Evolutionary conservation across 2,113 vertebrate genomes (phyloP).

Genomic region (Nicator chloris): DNA sequence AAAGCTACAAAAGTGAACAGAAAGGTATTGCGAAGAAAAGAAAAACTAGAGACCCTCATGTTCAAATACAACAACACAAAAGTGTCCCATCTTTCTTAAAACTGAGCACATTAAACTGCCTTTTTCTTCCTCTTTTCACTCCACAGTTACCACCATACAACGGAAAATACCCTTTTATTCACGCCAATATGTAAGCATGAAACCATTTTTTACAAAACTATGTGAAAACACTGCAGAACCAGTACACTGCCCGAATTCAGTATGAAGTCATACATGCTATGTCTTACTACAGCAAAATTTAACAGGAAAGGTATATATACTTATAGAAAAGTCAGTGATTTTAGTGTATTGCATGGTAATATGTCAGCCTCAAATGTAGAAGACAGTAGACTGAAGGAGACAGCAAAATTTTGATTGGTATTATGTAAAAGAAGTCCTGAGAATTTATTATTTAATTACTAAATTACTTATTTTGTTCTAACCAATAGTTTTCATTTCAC

Average conservation of each 20-base stretch:
- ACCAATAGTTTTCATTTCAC: neutral
- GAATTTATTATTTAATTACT: neutral
- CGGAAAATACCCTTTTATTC: neutral
- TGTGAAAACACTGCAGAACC: neutral
- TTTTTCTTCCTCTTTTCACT: neutral
- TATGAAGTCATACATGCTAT: neutral
- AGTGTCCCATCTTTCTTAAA: neutral
- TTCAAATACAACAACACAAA: neutral
- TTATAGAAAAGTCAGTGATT: neutral
- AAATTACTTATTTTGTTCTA: neutral
- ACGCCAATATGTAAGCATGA: neutral
- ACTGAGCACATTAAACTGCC: neutral
- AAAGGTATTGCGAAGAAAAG: neutral
- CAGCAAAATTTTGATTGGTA: neutral
- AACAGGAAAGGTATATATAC: neutral
- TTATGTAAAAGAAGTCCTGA: neutral
- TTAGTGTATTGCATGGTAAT: neutral
- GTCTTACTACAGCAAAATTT: neutral
- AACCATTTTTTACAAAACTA: neutral
- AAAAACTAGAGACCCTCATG: neutral
- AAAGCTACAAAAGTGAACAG: neutral
- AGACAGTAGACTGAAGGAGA: neutral
- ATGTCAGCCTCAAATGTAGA: neutral
- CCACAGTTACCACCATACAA: neutral
- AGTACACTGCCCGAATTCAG: neutral